Percentiles rank a stretch among this genome's conserved stretches.
phyloP scores from a whole-genome alignment of 1,140 invertebrate genomes.

The Sarcophaga bullata region DNA sequence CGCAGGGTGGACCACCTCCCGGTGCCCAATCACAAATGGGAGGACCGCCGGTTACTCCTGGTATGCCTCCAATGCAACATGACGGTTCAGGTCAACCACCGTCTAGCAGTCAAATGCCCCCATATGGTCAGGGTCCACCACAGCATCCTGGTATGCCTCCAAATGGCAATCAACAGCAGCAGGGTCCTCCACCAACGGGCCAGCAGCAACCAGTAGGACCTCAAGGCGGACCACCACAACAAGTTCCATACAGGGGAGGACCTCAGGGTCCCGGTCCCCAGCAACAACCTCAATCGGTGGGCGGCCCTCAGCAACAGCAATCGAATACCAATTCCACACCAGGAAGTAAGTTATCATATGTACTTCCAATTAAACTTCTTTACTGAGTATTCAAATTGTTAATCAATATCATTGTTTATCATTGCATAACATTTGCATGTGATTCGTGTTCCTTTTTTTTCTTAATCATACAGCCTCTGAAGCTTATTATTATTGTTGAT shows the following conservation, averaged over 20 bases:
- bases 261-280: slow-evolving; percentile 45
- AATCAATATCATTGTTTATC: too few relatives aligned
- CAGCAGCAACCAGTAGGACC: slow-evolving; percentile 24
- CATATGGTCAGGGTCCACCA: slow-evolving; percentile 55
- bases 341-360: slow-evolving; percentile 17
- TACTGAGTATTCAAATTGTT: background rate
- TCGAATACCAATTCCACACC: background rate
- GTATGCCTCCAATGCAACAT: slow-evolving; percentile 48
- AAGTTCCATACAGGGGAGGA: slow-evolving; percentile 45
- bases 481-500: too few relatives aligned
- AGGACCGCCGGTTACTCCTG: slow-evolving; percentile 26
- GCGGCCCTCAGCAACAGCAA: slow-evolving; percentile 48
- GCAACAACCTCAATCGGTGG: slow-evolving; percentile 46
- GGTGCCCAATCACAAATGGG: slow-evolving; percentile 49
- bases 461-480: too few relatives aligned
- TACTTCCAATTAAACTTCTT: background rate
- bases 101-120: slow-evolving; percentile 54
- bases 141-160: slow-evolving; percentile 63
- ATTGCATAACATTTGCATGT: too few relatives aligned
- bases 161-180: slow-evolving; percentile 65
- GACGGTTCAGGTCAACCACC: slow-evolving; percentile 51
- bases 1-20: slow-evolving; percentile 38
- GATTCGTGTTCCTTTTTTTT: too few relatives aligned
- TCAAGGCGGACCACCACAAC: slow-evolving; percentile 36
- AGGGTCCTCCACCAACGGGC: slow-evolving; percentile 49